Base-by-base conservation (phyloP, 2,888 invertebrate genomes). In the Rhamnusium bicolor region DNA sequence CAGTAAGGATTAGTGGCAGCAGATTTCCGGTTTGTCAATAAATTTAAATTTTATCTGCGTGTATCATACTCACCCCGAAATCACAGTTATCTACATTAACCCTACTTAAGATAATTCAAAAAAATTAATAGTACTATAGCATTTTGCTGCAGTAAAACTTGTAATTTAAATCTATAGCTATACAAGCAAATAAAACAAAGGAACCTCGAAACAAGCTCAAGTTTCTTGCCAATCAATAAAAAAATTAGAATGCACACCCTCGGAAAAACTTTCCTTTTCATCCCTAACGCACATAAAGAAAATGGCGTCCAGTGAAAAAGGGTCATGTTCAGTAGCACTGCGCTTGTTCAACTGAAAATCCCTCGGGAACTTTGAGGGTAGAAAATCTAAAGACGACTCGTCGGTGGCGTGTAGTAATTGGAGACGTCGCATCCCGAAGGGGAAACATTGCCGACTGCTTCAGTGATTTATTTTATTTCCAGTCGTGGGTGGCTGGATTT, bases 401-500 rank as follows among this genome's bases (percentile, higher is more conserved):
- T 72, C 54, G 54, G 56, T 54, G 67, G 67, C 67, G 67, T 56
- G 76, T 66, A 73, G 81, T 81, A 81, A 81, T 81, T 81, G 81
- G 80, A 81, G 80, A 77, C 79, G 79, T 79, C 78, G 75, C 79
- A 75, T 80, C 77, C 77, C 80, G 79, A 79, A 83, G 83, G 85
- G 84, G 80, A 80, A 75, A 77, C 71, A 73, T 62, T 51, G 69
- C 71, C 69, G 67, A 56, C 74, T 61, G 62, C 69, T 67, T 51
- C 78, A 77, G 72, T 84, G 85, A 85, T 85, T 85, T 85, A 85
- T 85, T 84, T 84, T 80, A 82, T 83, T 83, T 82, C 80, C 72
- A 81, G 79, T 82, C 82, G 83, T 82, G 84, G 85, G 83, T 83
- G 84, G 84, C 77, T 80, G 80, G 79, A 81, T 84, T 83, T 83